Conservation (phyloP, 92 coral and sea anemone species). For the Heliopora coerulea region DNA sequence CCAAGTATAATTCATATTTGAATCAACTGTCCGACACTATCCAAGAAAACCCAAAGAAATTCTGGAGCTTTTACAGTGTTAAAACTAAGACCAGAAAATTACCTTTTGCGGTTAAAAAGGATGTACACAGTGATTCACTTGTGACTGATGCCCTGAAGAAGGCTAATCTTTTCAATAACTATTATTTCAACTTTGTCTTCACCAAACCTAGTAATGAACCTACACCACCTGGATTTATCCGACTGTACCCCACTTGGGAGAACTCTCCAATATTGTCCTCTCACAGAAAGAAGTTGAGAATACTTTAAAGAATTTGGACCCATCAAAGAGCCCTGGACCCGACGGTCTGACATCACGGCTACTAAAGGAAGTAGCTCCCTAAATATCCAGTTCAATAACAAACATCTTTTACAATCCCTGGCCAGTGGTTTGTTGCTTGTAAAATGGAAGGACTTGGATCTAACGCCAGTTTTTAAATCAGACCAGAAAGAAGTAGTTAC, state of each 20-base stretch:
- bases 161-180: constrained; percentile 27
- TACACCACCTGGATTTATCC: constrained; percentile 41
- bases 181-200: constrained; percentile 33
- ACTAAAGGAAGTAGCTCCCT: constrained; percentile 31
- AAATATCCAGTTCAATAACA: neutral
- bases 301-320: neutral
- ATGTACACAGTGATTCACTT: neutral
- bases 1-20: constrained; percentile 33
- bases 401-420: constrained; percentile 10
- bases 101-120: constrained; percentile 37
- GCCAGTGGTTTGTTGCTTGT: constrained; percentile 13
- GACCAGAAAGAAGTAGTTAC: constrained; percentile 42
- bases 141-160: constrained; percentile 3
- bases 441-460: constrained; percentile 43
- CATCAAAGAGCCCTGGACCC: constrained; percentile 44
- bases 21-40: constrained; percentile 27
- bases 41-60: constrained; percentile 30
- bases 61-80: constrained; percentile 43
- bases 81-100: constrained; percentile 45
- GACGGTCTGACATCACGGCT: constrained; percentile 32
- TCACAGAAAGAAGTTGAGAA: no score
- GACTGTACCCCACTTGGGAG: neutral
- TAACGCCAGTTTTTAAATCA: constrained; percentile 48
- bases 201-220: constrained; percentile 16
- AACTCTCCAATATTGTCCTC: neutral